These are phyloP conservation scores for Sympetrum striolatum DNA, from an alignment of 2,888 invertebrate species.

Conservation along the genomic window DNA sequence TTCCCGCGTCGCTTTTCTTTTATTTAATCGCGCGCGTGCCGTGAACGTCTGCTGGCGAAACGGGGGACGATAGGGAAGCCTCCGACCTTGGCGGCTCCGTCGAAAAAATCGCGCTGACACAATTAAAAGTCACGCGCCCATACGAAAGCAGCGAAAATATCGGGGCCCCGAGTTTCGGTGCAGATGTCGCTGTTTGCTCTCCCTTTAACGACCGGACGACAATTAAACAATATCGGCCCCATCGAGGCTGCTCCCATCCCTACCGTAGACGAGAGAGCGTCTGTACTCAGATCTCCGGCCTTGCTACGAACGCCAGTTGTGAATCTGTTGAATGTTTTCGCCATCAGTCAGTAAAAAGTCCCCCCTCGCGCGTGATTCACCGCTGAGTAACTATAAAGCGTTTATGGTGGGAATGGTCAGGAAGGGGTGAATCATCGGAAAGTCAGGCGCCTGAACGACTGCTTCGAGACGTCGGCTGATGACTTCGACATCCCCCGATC, in stretches of 20 bases:
- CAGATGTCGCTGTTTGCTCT: background rate
- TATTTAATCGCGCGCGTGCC: background rate
- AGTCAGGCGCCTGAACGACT: background rate
- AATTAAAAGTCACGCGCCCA: background rate
- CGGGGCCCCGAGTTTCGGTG: background rate
- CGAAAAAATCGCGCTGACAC: background rate
- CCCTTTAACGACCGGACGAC: background rate
- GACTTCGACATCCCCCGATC: no score
- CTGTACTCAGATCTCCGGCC: background rate
- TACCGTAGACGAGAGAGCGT: no score
- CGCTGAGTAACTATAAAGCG: conserved; percentile 16
- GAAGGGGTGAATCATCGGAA: background rate
- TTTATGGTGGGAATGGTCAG: background rate
- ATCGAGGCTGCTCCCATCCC: background rate
- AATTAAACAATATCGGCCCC: background rate
- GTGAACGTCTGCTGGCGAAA: background rate
- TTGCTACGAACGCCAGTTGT: background rate
- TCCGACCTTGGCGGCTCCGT: background rate
- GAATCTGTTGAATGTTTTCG: background rate
- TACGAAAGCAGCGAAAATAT: background rate
- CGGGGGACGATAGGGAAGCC: background rate
- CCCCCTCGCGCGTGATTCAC: background rate
- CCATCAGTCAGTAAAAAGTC: background rate
- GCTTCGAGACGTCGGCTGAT: no score
- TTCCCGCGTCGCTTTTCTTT: background rate